Conservation (phyloP, 2,888 invertebrate genomes). For the Phragmatobia fuliginosa region DNA sequence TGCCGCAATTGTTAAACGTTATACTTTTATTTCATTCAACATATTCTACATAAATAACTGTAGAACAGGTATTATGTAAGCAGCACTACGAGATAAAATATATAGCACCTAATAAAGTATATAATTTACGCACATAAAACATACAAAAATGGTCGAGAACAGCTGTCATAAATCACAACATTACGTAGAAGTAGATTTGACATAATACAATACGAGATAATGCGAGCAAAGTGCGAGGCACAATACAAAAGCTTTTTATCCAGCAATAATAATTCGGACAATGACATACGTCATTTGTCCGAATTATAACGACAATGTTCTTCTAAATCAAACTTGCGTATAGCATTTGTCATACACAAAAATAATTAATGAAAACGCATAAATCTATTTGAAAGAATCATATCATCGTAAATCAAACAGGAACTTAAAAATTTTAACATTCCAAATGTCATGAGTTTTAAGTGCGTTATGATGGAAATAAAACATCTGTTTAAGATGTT, state of each 20-base stretch:
- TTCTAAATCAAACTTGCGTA: constrained; percentile 30
- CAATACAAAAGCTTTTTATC: constrained; percentile 31
- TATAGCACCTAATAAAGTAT: constrained; percentile 22
- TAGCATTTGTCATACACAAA: constrained; percentile 37
- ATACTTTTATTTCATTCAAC: not conserved
- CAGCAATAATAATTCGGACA: constrained; percentile 34
- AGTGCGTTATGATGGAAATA: constrained; percentile 28
- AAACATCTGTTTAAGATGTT: constrained; percentile 38
- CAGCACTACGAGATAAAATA: constrained; percentile 7
- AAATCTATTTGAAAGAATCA: constrained; percentile 47
- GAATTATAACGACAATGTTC: constrained; percentile 32
- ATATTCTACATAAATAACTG: not conserved
- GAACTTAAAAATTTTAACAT: constrained; percentile 42
- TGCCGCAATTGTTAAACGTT: not conserved
- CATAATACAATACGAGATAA: constrained; percentile 45
- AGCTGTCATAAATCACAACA: constrained; percentile 41
- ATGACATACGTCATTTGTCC: constrained; percentile 38
- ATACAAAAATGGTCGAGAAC: constrained; percentile 18
- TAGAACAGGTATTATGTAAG: not conserved
- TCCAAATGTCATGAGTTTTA: constrained; percentile 41
- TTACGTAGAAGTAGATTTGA: constrained; percentile 43
- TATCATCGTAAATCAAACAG: constrained; percentile 44
- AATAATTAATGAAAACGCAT: constrained; percentile 41
- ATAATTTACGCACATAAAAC: constrained; percentile 25
- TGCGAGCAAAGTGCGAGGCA: constrained; percentile 27